These are phyloP conservation scores for Trichechus manatus DNA, from an alignment of 2,113 vertebrate genomes.

Conservation along the genomic window DNA sequence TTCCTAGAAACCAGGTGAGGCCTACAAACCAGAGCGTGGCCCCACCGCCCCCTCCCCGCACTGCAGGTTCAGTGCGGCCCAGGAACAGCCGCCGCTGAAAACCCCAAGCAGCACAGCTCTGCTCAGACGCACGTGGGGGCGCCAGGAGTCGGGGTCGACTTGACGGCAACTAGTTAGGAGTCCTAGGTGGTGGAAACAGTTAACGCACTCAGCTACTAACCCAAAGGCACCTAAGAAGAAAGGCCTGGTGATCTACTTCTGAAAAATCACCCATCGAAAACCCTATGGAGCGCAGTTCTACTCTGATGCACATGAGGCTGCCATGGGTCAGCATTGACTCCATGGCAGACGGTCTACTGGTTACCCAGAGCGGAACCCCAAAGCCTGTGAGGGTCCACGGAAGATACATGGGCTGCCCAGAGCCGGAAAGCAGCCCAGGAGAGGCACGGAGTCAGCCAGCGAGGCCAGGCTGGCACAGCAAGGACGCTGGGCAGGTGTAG, in stretches of 20 bases:
- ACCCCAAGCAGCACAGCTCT: background rate
- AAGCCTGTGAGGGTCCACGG: rapidly evolving
- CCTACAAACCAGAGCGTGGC: rapidly evolving
- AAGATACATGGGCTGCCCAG: background rate
- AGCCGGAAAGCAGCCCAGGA: background rate
- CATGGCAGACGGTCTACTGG: too few species aligned
- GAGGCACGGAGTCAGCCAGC: rapidly evolving
- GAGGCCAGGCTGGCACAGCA: rapidly evolving
- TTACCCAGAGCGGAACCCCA: background rate
- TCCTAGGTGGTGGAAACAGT: background rate
- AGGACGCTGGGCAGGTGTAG: background rate
- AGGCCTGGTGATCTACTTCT: background rate
- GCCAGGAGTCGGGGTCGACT: too few species aligned
- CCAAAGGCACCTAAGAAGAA: background rate
- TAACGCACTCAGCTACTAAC: background rate
- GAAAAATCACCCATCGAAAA: background rate
- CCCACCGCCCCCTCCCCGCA: background rate
- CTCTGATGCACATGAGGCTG: background rate
- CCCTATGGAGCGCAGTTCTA: background rate
- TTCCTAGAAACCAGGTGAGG: background rate
- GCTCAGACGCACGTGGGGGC: background rate
- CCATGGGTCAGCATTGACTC: background rate
- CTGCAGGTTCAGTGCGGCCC: rapidly evolving
- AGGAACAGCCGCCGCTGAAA: background rate
- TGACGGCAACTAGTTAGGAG: background rate